Evolutionary conservation across 2,797 vertebrate species (phyloP), one percentile per base, ranked within the genome.

Genomic region (Philypnodon macrostomus): DNA sequence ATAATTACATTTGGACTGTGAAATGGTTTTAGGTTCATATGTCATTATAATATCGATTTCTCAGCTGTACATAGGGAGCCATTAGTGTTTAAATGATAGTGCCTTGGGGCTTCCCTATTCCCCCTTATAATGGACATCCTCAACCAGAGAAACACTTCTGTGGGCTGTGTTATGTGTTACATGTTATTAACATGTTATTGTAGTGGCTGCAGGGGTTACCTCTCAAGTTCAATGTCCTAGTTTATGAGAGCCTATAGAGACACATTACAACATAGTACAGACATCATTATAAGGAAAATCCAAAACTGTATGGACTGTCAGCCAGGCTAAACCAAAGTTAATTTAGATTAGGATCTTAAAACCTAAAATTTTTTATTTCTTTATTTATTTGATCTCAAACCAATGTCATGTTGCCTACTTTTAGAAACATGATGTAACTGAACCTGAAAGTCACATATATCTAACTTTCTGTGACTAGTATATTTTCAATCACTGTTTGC

Each of bases 201-300:
- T 53, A 58, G 50, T 41, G 35, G 33, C 14, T 32, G 57, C 29
- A n/a, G 11, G 53, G 55, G 41, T 17, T 61, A 72, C 53, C 52
- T 63, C 59, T 36, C 75, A 79, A 73, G 80, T 85, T 83, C 72
- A 84, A 78, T 69, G 63, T 77, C 58, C 10, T 16, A 19, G n/a
- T 14, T 13, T 33, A 33, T 6, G 13, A 14, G 5, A 33, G 15
- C 32, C 32, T 14, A n/a, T n/a, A 1, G 30, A 42, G 29, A 29
- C 15, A 7, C n/a, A 41, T 15, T 4, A 15, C 26, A 44, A 27
- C 4, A 42, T 42, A 11, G 8, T 30, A 9, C 11, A 30, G 8
- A 30, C 8, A 11, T n/a, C n/a, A 10, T 30, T 30, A 30, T 30
- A 12, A n/a, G n/a, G n/a, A n/a, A n/a, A n/a, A n/a, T n/a, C n/a